Percentiles rank a stretch among this genome's conserved stretches.
Conservation (phyloP, 2,113 vertebrate genomes). For the Butorides virescens region DNA sequence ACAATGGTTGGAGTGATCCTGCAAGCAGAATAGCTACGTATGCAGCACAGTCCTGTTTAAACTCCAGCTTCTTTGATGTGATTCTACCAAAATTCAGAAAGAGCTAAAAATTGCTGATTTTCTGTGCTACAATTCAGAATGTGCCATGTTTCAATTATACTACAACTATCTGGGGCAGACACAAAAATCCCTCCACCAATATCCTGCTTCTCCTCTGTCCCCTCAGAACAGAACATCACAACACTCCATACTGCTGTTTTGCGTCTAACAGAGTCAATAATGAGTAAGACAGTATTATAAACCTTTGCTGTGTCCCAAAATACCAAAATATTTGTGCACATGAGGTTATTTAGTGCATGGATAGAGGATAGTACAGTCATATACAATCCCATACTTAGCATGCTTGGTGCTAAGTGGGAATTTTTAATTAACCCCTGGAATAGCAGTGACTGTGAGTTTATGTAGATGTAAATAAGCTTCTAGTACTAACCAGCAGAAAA, state of each 20-base stretch:
- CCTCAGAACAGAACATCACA: neutral
- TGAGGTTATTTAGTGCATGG: neutral
- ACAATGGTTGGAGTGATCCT: neutral
- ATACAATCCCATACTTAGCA: neutral
- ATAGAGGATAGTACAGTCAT: neutral
- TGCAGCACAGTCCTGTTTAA: neutral
- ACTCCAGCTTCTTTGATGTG: neutral
- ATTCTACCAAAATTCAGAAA: neutral
- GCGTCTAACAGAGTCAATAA: neutral
- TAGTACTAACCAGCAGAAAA: slow-evolving; percentile 94
- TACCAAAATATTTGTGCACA: neutral
- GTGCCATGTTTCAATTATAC: neutral
- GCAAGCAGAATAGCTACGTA: neutral
- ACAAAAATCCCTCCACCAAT: neutral
- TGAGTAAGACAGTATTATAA: neutral
- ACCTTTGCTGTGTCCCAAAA: neutral
- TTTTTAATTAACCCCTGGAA: neutral
- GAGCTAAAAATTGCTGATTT: neutral
- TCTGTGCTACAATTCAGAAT: neutral
- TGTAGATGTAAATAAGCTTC: neutral
- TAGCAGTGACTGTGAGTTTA: neutral
- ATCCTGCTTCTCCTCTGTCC: neutral
- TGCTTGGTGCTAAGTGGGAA: neutral
- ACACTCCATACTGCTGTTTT: neutral
- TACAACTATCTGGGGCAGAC: neutral